Base-by-base conservation (phyloP, 2,888 invertebrate species). In the Cryptus viduatorius region DNA sequence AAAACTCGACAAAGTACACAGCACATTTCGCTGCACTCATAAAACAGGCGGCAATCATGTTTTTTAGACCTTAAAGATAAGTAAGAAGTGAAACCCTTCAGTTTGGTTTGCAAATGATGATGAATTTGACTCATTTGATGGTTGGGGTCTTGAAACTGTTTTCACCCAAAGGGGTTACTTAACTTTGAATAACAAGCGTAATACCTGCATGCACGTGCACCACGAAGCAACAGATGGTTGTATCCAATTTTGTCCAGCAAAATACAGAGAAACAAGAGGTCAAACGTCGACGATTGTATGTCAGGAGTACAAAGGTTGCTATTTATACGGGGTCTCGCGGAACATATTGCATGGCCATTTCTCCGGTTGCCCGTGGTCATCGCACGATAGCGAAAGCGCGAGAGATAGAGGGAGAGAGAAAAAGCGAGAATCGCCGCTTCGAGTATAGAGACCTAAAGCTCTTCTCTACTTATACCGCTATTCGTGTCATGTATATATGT, bases 281-380 rank as follows among this genome's bases (percentile, higher is more conserved):
- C 64, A 69, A 61, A 84, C 61, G 59, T 44, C 29, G 77, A 46
- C 37, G 67, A 56, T 81, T 84, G 65, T 82, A 42, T 85, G 72
- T 72, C 76, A 80, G 77, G 73, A 68, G 76, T 82, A 82, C 84
- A 78, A 84, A 50, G 77, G 72, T 77, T 68, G 77, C 80, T 84
- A 80, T 77, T 84, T 80, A 69, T 84, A 80, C 61, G 72, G 46
- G 46, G 29, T 77, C 42, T 77, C 44, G 37, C 44, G 46, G 48
- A 71, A 77, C 67, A 77, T 80, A 77, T 76, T 44, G 73, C 72
- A 67, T 46, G 56, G 78, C 77, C 64, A 65, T 64, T 77, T 84
- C 67, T 77, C 44, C 37, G 76, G 84, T 86, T 85, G 84, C 83
- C 86, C 71, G 86, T 85, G 89, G 89, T 87, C 89, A 88, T 87